Evolutionary conservation across 2,113 vertebrate genomes (phyloP), one percentile per base, ranked within the genome.

Genomic region (Uropsilus gracilis): DNA sequence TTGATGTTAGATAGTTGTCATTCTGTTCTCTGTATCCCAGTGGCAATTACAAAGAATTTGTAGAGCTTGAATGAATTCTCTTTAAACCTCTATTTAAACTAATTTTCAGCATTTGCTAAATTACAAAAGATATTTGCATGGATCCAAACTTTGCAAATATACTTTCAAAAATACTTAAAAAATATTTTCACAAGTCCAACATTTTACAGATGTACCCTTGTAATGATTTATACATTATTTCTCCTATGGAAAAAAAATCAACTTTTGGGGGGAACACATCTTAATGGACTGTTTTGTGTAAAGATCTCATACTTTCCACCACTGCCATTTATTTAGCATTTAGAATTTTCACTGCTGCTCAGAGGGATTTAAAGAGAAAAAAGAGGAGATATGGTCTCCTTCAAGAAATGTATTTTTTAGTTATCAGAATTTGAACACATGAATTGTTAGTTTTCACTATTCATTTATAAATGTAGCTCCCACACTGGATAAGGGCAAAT

Each of bases 1-100:
- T n/a, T 63, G 61, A 82, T 83, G 32, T 72, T 86, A 92, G 72
- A 90, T 59, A 88, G 73, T 78, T 77, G 55, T 92, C 30, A 89
- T 66, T 5, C 20, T 94, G 55, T 61, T 87, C 72, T 59, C 37
- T 28, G 32, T 37, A 30, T 81, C 37, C 64, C 55, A 81, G 4
- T 57, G 59, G 61, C 44, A 93, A 88, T 80, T 76, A 85, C 9
- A 12, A 72, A 94, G 71, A 61, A 14, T 55, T 50, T 78, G 2
- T 32, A 68, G 34, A 76, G 14, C 17, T 50, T 90, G 42, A 83
- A 61, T 89, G n/a, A 89, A 82, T 90, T 55, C 4, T 59, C 42
- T 80, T 64, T 63, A 93, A 89, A 14, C 17, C 30, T 85, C 63
- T 86, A 16, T 48, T 88, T 92, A 93, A 86, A 46, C 24, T 73